A percentile compares a stretch with the other conserved stretches of the same genome.
Conservation (phyloP, 2,888 invertebrate genomes). For the Odontocerum albicorne region DNA sequence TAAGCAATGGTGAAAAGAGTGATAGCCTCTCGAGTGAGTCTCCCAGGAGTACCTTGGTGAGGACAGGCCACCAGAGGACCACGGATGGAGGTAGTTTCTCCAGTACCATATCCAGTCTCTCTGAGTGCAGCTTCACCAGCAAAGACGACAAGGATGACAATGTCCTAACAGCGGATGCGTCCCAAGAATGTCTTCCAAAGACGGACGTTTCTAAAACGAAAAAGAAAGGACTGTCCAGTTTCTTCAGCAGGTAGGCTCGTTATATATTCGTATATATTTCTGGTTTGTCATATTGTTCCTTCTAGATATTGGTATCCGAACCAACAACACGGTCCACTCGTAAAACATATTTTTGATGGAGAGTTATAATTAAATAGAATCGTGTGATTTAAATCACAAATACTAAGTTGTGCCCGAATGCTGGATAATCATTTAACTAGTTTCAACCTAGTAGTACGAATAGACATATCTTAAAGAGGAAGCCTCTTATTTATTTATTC, state of each 20-base stretch:
- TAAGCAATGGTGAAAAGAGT: conserved; percentile 57
- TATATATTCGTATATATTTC: background rate
- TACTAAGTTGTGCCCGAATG: too few relatives aligned
- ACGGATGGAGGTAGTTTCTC: conserved; percentile 66
- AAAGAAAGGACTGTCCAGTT: conserved; percentile 63
- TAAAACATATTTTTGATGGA: too few relatives aligned
- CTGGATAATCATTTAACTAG: too few relatives aligned
- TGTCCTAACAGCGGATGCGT: conserved; percentile 37
- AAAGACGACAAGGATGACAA: conserved; percentile 49
- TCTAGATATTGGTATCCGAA: too few relatives aligned
- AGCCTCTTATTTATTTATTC: too few relatives aligned
- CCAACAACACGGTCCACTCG: too few relatives aligned
- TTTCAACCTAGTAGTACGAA: too few relatives aligned
- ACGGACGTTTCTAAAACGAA: conserved; percentile 54
- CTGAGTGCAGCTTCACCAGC: conserved; percentile 65
- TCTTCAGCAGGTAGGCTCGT: conserved; percentile 60
- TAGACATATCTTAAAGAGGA: too few relatives aligned
- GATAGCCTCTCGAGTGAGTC: conserved; percentile 52
- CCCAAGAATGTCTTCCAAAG: conserved; percentile 40
- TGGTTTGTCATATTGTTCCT: background rate
- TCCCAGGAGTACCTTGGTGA: conserved; percentile 55
- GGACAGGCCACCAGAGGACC: conserved; percentile 57
- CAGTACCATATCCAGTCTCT: conserved; percentile 70
- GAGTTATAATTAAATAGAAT: too few relatives aligned
- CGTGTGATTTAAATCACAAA: too few relatives aligned